Conservation (phyloP, 2,888 invertebrate genomes). For the Abrostola triplasia region DNA sequence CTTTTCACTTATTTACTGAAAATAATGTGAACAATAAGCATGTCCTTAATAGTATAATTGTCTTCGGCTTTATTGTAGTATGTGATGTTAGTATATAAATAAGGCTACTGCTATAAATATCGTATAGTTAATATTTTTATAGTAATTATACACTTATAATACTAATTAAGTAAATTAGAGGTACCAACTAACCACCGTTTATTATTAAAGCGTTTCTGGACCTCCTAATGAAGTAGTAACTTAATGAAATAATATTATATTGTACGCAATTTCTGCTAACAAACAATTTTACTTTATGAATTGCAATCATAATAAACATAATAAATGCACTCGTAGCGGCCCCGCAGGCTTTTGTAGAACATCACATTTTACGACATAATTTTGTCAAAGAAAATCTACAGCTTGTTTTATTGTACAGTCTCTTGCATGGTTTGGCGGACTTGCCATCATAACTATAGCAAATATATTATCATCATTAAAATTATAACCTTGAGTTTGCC, state of each 20-base stretch:
- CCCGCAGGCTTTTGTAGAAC: not conserved
- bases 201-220: too few species aligned
- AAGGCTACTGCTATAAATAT: too few species aligned
- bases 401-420: not conserved
- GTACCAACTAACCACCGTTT: too few species aligned
- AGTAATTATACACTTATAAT: too few species aligned
- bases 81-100: too few species aligned
- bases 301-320: not conserved
- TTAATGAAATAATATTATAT: not conserved
- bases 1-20: too few species aligned
- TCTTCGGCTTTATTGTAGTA: too few species aligned
- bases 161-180: too few species aligned
- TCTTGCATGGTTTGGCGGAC: not conserved
- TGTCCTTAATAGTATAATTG: too few species aligned
- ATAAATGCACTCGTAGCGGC: not conserved
- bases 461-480: not conserved
- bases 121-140: too few species aligned
- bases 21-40: too few species aligned
- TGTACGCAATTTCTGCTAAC: not conserved
- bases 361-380: slow-evolving; percentile 4
- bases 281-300: not conserved
- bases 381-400: not conserved
- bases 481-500: not conserved
- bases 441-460: not conserved
- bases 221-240: too few species aligned